Percentiles rank a stretch among this genome's conserved stretches.
phyloP scores from a whole-genome alignment of 2,797 vertebrate genomes.

The Ctenopoma kingsleyae region DNA sequence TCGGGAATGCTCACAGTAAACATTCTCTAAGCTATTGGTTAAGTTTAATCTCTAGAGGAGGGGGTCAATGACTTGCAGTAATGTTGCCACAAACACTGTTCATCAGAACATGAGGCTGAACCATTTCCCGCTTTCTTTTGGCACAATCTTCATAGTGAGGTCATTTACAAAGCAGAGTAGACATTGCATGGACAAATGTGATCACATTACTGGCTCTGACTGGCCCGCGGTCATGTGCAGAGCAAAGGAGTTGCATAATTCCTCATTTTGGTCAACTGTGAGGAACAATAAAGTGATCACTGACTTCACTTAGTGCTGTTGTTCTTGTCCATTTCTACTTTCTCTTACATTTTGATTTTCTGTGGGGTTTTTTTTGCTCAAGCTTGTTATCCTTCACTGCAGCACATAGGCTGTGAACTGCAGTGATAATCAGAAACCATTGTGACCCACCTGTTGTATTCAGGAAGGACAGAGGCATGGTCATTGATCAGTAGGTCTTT shows the following conservation, averaged over 20 bases:
- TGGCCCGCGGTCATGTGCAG: constrained; percentile 24
- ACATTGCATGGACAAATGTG: constrained; percentile 11
- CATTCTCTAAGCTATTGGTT: constrained; percentile 10
- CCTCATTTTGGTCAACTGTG: neutral
- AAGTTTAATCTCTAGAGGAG: constrained; percentile 5
- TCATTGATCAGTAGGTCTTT: constrained; percentile 89
- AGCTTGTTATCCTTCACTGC: neutral
- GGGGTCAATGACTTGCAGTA: neutral
- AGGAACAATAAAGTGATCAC: constrained; percentile 35
- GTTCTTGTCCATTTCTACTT: constrained; percentile 3
- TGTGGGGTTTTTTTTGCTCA: neutral
- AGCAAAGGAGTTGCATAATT: constrained; percentile 42
- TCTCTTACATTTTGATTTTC: constrained; percentile 3
- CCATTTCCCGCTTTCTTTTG: constrained; percentile 46
- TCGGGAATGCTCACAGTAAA: neutral
- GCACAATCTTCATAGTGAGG: constrained; percentile 37
- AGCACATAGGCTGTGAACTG: neutral
- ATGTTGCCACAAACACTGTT: constrained; percentile 18
- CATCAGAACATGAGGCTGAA: constrained; percentile 36
- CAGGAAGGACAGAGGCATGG: constrained; percentile 88
- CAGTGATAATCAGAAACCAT: neutral
- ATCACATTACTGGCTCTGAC: constrained; percentile 26
- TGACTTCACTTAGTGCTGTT: constrained; percentile 33
- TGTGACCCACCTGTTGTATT: constrained; percentile 87
- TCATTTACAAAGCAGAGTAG: constrained; percentile 38